Evolutionary conservation across 2,888 invertebrate species (phyloP).

Genomic region (Harmothoe impar): DNA sequence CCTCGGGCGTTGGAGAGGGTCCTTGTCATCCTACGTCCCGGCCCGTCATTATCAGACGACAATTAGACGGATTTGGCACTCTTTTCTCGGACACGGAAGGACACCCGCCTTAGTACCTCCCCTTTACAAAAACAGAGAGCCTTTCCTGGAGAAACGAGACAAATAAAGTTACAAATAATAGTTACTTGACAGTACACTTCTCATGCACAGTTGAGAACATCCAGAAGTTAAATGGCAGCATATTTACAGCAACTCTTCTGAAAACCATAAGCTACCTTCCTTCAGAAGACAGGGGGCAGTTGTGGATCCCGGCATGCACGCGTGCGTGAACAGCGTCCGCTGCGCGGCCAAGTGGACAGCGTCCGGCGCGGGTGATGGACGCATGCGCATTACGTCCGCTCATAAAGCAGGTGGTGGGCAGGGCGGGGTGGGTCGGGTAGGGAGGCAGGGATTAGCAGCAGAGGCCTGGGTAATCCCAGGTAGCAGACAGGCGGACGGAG

Average conservation of each 20-base stretch:
- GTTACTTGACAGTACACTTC: too few relatives aligned
- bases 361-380: conserved; percentile 5
- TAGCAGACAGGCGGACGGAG: background rate
- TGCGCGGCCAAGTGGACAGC: conserved; percentile 40
- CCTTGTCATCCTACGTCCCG: background rate
- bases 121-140: too few relatives aligned
- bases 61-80: background rate
- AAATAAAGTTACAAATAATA: too few relatives aligned
- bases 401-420: conserved; percentile 19
- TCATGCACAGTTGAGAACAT: too few relatives aligned
- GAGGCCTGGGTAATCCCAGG: conserved; percentile 13
- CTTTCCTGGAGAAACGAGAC: too few relatives aligned
- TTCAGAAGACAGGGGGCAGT: too few relatives aligned
- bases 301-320: background rate
- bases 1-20: background rate
- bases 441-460: background rate
- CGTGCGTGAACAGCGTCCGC: background rate
- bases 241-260: too few relatives aligned
- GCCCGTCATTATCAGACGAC: background rate
- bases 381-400: conserved; percentile 28
- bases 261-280: too few relatives aligned
- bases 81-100: background rate
- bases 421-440: background rate
- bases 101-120: too few relatives aligned
- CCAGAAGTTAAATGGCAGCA: too few relatives aligned